Conservation (phyloP, 2,113 vertebrate genomes). For the Phrynosoma blainvillii region DNA sequence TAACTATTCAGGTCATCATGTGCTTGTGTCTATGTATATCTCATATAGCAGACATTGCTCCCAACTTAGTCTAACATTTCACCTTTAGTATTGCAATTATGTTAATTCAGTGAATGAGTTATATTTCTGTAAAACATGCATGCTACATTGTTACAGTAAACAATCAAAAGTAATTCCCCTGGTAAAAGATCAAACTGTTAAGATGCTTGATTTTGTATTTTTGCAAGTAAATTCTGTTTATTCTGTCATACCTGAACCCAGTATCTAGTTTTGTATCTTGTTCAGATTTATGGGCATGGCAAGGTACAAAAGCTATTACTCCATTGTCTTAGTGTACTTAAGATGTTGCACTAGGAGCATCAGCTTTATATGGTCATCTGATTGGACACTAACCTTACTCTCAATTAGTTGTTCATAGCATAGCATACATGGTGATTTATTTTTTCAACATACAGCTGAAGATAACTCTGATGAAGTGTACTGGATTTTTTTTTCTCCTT, state of each 20-base stretch:
- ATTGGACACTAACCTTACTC: too few relatives aligned
- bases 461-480: too few relatives aligned
- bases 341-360: too few relatives aligned
- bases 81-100: not conserved
- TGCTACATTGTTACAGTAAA: not conserved
- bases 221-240: not conserved
- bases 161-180: not conserved
- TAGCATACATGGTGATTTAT: too few relatives aligned
- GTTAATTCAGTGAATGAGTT: not conserved
- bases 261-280: too few relatives aligned
- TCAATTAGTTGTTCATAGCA: too few relatives aligned
- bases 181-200: not conserved
- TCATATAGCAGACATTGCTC: not conserved
- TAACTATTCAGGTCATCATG: not conserved
- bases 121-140: not conserved
- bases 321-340: too few relatives aligned
- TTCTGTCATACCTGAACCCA: not conserved
- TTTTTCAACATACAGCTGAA: too few relatives aligned
- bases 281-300: too few relatives aligned
- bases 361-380: too few relatives aligned
- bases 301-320: too few relatives aligned
- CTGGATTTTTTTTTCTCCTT: too few relatives aligned
- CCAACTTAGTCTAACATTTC: not conserved
- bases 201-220: not conserved
- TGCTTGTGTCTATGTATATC: not conserved